Percentiles rank a stretch among this genome's conserved stretches.
These are phyloP conservation scores for Acrocephalus kingi DNA, from an alignment of 2,113 vertebrate genomes.

Conservation along the genomic window DNA sequence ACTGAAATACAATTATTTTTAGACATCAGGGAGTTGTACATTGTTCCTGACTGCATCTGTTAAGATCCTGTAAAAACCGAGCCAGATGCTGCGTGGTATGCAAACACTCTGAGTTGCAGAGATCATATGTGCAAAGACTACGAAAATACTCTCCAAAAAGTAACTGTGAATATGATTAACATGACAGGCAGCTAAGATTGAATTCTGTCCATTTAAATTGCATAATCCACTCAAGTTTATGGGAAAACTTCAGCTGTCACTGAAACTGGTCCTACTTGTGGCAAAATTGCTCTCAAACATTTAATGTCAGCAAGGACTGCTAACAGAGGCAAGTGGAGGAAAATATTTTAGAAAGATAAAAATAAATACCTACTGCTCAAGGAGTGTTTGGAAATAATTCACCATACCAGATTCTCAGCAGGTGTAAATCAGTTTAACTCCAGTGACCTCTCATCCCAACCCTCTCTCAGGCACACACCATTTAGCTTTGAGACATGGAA, in stretches of 20 bases:
- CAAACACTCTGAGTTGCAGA: conserved; percentile 9
- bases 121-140: conserved; percentile 28
- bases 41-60: conserved; percentile 47
- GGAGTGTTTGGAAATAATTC: neutral
- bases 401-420: neutral
- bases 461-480: neutral
- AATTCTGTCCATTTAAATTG: conserved; percentile 6
- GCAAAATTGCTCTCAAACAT: conserved; percentile 15
- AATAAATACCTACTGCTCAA: neutral
- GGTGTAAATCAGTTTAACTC: neutral
- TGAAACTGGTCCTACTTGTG: neutral
- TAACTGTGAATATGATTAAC: conserved; percentile 26
- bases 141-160: neutral
- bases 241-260: conserved; percentile 29
- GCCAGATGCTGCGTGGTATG: conserved; percentile 53
- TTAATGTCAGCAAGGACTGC: neutral
- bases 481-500: neutral
- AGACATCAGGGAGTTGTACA: conserved; percentile 17
- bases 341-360: conserved; percentile 1
- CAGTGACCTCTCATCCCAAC: neutral
- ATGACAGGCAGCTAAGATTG: neutral
- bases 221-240: neutral
- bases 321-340: neutral
- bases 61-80: conserved; percentile 16
- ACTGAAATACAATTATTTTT: conserved; percentile 37